Conservation (phyloP, 2,113 vertebrate species). For the Aphelocoma coerulescens region DNA sequence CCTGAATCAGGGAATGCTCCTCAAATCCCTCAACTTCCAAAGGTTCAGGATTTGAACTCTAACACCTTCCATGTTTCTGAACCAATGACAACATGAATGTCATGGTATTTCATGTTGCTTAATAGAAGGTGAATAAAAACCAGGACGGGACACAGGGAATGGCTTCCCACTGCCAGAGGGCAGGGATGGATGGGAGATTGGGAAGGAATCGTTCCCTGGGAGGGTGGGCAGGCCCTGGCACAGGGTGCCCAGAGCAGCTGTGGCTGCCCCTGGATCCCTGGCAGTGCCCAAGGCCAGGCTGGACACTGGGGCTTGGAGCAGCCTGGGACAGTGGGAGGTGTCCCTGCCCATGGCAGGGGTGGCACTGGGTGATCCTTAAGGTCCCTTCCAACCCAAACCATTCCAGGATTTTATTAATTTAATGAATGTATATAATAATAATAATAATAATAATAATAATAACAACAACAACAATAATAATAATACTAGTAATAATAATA, state of each 20-base stretch:
- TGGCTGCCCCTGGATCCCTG: background rate
- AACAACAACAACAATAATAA: no score
- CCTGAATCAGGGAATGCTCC: background rate
- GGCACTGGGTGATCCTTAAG: fast-evolving
- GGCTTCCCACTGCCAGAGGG: background rate
- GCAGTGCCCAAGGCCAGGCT: fast-evolving
- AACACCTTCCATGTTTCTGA: background rate
- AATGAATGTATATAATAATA: no score
- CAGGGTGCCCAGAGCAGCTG: background rate
- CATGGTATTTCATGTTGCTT: fast-evolving
- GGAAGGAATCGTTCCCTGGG: background rate
- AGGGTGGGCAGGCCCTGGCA: fast-evolving
- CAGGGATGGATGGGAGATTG: fast-evolving
- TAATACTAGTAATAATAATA: background rate
- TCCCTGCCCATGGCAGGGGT: background rate
- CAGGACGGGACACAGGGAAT: background rate
- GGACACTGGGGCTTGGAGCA: background rate
- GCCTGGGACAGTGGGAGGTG: background rate
- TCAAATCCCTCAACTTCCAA: background rate
- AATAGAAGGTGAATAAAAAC: background rate
- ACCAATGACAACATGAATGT: background rate
- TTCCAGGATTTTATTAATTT: no score
- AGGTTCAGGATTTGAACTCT: background rate
- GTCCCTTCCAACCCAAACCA: background rate
- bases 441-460: background rate